Conservation (phyloP, 2,888 invertebrate genomes). For the Drosophila aldrichi region DNA sequence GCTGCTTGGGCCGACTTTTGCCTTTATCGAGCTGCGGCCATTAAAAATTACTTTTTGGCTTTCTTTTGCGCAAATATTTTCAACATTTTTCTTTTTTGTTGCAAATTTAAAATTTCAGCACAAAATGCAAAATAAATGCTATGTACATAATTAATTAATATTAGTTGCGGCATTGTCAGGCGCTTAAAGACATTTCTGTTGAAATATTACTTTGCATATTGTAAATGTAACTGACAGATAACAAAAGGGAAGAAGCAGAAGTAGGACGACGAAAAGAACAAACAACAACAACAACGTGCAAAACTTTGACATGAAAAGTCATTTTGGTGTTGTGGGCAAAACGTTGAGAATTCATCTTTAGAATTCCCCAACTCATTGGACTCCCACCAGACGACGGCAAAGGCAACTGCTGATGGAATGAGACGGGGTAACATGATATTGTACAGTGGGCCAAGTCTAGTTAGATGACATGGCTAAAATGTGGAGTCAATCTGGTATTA, state of each 20-base stretch:
- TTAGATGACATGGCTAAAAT: too few species aligned
- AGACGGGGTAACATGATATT: background rate
- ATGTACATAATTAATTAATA: conserved; percentile 45
- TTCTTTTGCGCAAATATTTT: conserved; percentile 1
- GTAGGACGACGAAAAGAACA: background rate
- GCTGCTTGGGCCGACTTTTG: conserved; percentile 11
- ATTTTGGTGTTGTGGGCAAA: conserved; percentile 53
- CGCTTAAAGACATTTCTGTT: conserved; percentile 29
- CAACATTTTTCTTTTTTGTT: background rate
- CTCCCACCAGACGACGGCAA: conserved; percentile 5
- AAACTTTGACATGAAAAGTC: conserved; percentile 55
- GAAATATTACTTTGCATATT: conserved; percentile 45
- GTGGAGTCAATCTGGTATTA: too few species aligned
- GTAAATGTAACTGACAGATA: conserved; percentile 31
- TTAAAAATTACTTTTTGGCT: conserved; percentile 9
- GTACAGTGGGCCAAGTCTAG: conserved; percentile 19
- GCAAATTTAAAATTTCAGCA: conserved; percentile 5
- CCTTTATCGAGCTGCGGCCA: conserved; percentile 29
- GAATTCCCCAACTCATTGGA: conserved; percentile 37
- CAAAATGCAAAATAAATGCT: conserved; percentile 15
- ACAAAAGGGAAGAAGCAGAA: conserved; percentile 1
- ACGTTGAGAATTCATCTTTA: conserved; percentile 68
- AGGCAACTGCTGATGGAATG: background rate
- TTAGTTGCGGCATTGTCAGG: conserved; percentile 33
- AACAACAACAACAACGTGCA: background rate